Evolutionary conservation across 2,113 vertebrate genomes (phyloP), one percentile per base, ranked within the genome.

Genomic region (Pionites leucogaster): DNA sequence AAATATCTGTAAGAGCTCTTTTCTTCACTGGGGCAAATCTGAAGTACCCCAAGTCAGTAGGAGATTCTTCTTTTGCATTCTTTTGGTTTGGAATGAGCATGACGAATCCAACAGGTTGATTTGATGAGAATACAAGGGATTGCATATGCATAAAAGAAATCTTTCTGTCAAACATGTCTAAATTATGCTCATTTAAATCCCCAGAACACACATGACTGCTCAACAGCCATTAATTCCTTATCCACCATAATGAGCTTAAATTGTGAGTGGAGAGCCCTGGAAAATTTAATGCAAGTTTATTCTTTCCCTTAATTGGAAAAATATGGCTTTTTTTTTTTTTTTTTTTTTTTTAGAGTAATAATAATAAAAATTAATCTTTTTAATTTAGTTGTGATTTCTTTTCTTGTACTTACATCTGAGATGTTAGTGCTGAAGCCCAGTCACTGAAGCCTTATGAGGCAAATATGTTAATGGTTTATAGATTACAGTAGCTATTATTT

Each of bases 151-250:
- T 64, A 91, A 91, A 92, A 79, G 41, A 94, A 78, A 72, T 42
- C 52, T 50, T 52, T 19, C 77, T 84, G 55, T 69, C 1, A 9
- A 50, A 65, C 78, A 71, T 76, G 33, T 64, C 70, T 62, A 60
- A 95, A 88, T 81, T 23, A 39, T 46, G 49, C 81, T 82, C 29
- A 69, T 90, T 93, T 90, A 91, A 86, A 86, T 82, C 75, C 84
- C 82, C 74, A 71, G 88, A 86, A 53, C 33, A 31, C 67, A 25
- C 60, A 85, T 23, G 86, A 90, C 57, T 53, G 33, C 8, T 88
- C 89, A 89, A 67, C 46, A 69, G 68, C n/a, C 81, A 62, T 78
- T 96, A 57, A 72, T 96, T 46, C 82, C 49, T 88, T 95, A 69
- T 84, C 55, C 13, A 2, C 42, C 31, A 53, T 70, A 85, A 95